Evolutionary conservation across 2,888 invertebrate species (phyloP).

Genomic region (Drosophila anomelani): DNA sequence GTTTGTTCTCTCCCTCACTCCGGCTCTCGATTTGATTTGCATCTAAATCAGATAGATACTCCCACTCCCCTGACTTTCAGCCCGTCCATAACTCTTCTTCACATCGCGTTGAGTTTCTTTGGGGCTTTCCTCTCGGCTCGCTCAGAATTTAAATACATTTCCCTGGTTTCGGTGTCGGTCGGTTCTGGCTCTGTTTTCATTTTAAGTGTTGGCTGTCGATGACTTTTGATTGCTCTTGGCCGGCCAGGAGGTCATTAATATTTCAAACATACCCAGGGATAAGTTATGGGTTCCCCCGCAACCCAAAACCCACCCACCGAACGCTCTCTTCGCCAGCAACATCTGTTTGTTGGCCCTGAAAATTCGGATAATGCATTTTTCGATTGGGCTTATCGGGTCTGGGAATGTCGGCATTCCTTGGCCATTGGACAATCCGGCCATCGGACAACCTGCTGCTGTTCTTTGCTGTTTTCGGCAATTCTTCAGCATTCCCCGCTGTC

Average conservation of each 20-base stretch:
- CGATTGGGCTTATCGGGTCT: conserved; percentile 39
- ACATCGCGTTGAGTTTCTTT: conserved; percentile 32
- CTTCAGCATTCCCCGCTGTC: conserved; percentile 37
- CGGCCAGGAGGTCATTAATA: conserved; percentile 67
- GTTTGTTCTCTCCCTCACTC: conserved; percentile 52
- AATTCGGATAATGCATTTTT: conserved; percentile 42
- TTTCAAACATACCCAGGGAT: conserved; percentile 73
- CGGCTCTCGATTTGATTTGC: conserved; percentile 77
- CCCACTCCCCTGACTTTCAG: conserved; percentile 46
- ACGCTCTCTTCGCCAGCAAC: not conserved
- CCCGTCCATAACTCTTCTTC: conserved; percentile 71
- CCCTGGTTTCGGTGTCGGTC: not conserved
- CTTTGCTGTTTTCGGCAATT: conserved; percentile 33
- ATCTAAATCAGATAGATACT: conserved; percentile 77
- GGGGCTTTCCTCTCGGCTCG: conserved; percentile 64
- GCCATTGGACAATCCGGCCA: conserved; percentile 18
- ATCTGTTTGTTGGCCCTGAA: conserved; percentile 48
- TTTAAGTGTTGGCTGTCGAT: conserved; percentile 75
- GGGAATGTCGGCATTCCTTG: conserved; percentile 59
- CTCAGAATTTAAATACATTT: conserved; percentile 69
- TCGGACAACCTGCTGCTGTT: conserved; percentile 63
- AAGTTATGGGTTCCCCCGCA: conserved; percentile 67
- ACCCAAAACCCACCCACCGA: conserved; percentile 15
- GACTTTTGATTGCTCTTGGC: conserved; percentile 55
- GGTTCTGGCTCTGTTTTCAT: conserved; percentile 60